Evolutionary conservation across 2,113 vertebrate species (phyloP), one percentile per base, ranked within the genome.

Genomic region (Thermophis baileyi): DNA sequence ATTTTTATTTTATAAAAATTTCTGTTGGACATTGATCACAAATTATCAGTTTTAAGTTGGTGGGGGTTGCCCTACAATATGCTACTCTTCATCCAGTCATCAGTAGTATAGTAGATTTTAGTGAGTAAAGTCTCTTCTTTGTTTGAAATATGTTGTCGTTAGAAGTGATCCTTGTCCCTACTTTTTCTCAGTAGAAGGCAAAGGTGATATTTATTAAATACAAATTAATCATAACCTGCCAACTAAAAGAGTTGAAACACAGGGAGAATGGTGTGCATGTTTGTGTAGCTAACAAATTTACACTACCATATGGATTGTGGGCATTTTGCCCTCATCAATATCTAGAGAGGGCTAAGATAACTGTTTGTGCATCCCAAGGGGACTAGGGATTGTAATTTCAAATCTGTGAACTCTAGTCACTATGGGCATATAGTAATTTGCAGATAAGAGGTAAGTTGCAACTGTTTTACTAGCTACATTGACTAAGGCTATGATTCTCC

Each of bases 1-100:
- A 88, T 54, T 46, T n/a, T 22, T 90, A 51, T 87, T 81, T 69
- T 90, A 51, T 30, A n/a, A 6, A 53, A 54, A 55, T 30, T 60
- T 46, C 9, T 40, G 49, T 9, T 50, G n/a, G 9, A 40, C 27
- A 25, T 27, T 14, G 20, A 47, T 90, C 90, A 90, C 16, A 51
- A 57, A 22, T 47, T 74, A 69, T 54, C 2, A 47, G 27, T 91
- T 57, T 74, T 81, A 81, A 81, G 1, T 81, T 46, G 49, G 9
- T 6, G 47, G 0, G 1, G 6, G 0, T 51, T 87, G 20, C 1
- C 1, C 16, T 22, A 6, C 60, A 12, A 22, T 16, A 50, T 44
- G 5, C 35, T 91, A 30, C n/a, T 5, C 7, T 60, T 55, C 60
- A 49, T 30, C 35, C 74, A 87, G 25, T 50, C 30, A 35, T 85